These are phyloP conservation scores for Lycia hirtaria DNA, from an alignment of 2,888 invertebrate genomes.

Conservation along the genomic window DNA sequence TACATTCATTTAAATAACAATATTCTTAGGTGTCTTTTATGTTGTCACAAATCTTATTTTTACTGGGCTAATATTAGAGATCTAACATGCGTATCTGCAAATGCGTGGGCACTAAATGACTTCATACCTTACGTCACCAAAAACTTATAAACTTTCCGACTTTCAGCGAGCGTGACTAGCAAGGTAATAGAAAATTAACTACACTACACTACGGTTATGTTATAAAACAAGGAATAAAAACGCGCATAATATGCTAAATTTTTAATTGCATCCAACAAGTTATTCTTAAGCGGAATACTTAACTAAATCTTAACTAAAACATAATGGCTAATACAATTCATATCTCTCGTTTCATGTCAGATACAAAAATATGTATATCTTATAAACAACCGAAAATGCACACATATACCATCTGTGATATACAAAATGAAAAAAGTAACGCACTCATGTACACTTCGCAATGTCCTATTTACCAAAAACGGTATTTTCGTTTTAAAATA, in stretches of 20 bases:
- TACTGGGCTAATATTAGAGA: too few relatives aligned
- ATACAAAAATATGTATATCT: slow-evolving; percentile 82
- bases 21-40: too few relatives aligned
- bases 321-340: slow-evolving; percentile 74
- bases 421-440: slow-evolving; percentile 66
- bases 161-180: slow-evolving; percentile 1
- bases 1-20: too few relatives aligned
- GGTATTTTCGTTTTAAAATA: slow-evolving; percentile 67
- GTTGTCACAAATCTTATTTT: too few relatives aligned
- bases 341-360: slow-evolving; percentile 69
- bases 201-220: slow-evolving; percentile 12
- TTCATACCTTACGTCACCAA: slow-evolving; percentile 12
- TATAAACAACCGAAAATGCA: slow-evolving; percentile 79
- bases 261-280: slow-evolving; percentile 82
- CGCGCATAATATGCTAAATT: slow-evolving; percentile 67
- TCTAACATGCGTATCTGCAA: too few relatives aligned
- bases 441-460: slow-evolving; percentile 63
- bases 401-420: slow-evolving; percentile 71
- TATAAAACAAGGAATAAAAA: slow-evolving; percentile 52
- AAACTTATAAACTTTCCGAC: slow-evolving; percentile 5
- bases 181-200: slow-evolving; percentile 8
- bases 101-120: background rate
- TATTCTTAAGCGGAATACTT: slow-evolving; percentile 79
- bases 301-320: slow-evolving; percentile 76
- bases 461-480: slow-evolving; percentile 66